phyloP scores from a whole-genome alignment of 1,140 invertebrate species.

The Chlorops oryzae region DNA sequence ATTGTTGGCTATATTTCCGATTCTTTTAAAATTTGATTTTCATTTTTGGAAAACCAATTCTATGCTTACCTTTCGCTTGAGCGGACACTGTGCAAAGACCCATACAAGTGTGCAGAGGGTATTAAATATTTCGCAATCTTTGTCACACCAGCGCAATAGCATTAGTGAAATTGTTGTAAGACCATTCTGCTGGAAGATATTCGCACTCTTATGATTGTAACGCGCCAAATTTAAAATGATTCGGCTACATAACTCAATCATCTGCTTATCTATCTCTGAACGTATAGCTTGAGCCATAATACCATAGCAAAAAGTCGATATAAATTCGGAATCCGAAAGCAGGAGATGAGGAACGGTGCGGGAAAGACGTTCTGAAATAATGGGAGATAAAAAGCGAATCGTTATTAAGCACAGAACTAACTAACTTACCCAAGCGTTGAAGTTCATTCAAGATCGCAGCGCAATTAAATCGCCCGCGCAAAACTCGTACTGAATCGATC shows the following conservation, averaged over 20 bases:
- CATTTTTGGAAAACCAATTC: too few relatives aligned
- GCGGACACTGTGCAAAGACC: conserved; percentile 57
- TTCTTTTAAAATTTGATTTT: too few relatives aligned
- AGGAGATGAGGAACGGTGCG: conserved; percentile 42
- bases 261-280: conserved; percentile 44
- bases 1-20: too few relatives aligned
- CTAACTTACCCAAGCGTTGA: conserved; percentile 31
- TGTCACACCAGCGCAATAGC: conserved; percentile 59
- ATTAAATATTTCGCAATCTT: conserved; percentile 55
- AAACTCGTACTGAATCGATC: conserved; percentile 28
- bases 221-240: conserved; percentile 45
- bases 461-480: conserved; percentile 33
- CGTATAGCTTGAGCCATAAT: conserved; percentile 48
- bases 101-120: conserved; percentile 58
- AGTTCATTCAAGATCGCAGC: conserved; percentile 34
- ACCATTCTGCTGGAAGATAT: conserved; percentile 39
- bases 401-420: not conserved
- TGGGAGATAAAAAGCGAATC: not conserved
- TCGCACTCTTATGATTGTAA: conserved; percentile 36
- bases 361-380: conserved; percentile 41
- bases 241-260: conserved; percentile 44
- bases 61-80: conserved; percentile 48
- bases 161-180: conserved; percentile 47
- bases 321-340: conserved; percentile 40
- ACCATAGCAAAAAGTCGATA: conserved; percentile 43